Base-by-base conservation (phyloP, 2,888 invertebrate species). In the Pandemis heparana region DNA sequence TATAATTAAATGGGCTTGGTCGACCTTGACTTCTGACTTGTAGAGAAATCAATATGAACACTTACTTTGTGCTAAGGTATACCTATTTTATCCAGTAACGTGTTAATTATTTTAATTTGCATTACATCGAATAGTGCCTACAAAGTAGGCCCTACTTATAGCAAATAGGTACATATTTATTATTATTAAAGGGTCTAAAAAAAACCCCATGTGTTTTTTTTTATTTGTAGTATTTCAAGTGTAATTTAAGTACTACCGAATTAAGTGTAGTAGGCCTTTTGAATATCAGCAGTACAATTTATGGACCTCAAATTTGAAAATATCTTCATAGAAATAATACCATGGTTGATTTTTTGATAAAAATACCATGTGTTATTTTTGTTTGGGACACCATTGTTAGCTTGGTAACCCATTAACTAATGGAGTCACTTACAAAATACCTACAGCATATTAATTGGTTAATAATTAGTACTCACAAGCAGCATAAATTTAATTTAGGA, bases 1-100 rank as follows among this genome's bases (percentile, higher is more conserved):
- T 39, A 38, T 53, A 70, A 64, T 46, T 18, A 46, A 63, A 56
- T 48, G 65, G 63, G 63, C 46, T 51, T 48, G 65, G 59, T 48
- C 43, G 74, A 74, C 74, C 74, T 74, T 74, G 74, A 74, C 69
- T 65, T 70, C 41, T 60, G 14, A 12, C 51, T 41, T 16, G 32
- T 48, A 65, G 32, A 23, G 53, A 70, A 70, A 74, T 74, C 74
- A 65, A 74, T 74, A 70, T 61, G 41, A 18, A 41, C 48, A 23
- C 2, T n/a, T 48, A 48, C n/a, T 14, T 48, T 32, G 8, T 32
- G 1, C n/a, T 12, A 6, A 3, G 4, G 1, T 48, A n/a, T 32
- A 1, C n/a, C n/a, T 46, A 8, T 64, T 64, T 14, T 32, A 32
- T 48, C n/a, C 8, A n/a, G 64, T 7, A n/a, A 4, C 8, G 6